Evolutionary conservation across 2,888 invertebrate species (phyloP).

Genomic region (Lithodes maja): DNA sequence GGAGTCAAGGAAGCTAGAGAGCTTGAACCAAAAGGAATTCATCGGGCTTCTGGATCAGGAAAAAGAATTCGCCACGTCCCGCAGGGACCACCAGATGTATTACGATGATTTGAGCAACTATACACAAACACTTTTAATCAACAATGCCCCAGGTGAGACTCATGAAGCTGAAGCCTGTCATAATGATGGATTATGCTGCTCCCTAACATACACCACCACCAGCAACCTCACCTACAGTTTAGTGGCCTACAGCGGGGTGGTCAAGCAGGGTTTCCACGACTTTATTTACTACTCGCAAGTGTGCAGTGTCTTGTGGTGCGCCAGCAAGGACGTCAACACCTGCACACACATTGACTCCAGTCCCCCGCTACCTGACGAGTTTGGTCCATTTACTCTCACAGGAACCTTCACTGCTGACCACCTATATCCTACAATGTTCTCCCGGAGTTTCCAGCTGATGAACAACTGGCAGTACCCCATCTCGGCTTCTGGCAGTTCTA

Average conservation of each 20-base stretch:
- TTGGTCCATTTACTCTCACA: slow-evolving; percentile 63
- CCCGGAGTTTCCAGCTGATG: slow-evolving; percentile 70
- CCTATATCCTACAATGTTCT: slow-evolving; percentile 69
- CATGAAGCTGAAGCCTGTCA: slow-evolving; percentile 48
- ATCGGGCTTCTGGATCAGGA: neutral
- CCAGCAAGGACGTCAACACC: slow-evolving; percentile 72
- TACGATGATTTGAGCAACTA: slow-evolving; percentile 72
- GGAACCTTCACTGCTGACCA: slow-evolving; percentile 49
- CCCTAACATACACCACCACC: slow-evolving; percentile 49
- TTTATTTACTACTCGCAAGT: slow-evolving; percentile 70
- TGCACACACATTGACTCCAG: slow-evolving; percentile 72
- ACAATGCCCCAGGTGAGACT: slow-evolving; percentile 12
- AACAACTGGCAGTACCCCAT: slow-evolving; percentile 46
- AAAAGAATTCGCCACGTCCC: neutral
- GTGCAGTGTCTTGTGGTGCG: slow-evolving; percentile 74
- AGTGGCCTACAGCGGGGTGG: slow-evolving; percentile 73
- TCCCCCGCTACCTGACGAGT: slow-evolving; percentile 61
- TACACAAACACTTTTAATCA: slow-evolving; percentile 51
- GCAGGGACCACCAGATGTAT: slow-evolving; percentile 39
- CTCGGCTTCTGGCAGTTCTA: neutral
- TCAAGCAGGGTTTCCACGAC: slow-evolving; percentile 71
- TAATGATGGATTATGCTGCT: slow-evolving; percentile 61
- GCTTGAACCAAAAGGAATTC: neutral
- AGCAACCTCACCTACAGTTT: slow-evolving; percentile 73
- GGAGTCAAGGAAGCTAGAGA: neutral